Conservation (phyloP, 2,797 vertebrate species). For the Melanotaenia boesemani region DNA sequence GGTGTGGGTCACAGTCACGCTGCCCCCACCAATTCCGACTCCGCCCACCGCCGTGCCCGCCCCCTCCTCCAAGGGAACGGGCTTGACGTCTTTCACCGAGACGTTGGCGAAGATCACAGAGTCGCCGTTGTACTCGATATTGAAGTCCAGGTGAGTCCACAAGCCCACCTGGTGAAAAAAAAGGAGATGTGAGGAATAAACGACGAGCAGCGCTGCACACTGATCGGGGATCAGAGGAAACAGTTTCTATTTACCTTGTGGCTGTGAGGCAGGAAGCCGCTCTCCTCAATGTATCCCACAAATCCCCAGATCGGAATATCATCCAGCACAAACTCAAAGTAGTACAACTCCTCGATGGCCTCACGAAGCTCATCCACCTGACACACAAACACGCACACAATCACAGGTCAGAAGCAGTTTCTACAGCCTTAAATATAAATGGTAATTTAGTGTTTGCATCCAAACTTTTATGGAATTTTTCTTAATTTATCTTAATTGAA, state of each 20-base stretch:
- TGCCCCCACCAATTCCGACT: constrained; percentile 76
- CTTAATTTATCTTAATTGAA: no score
- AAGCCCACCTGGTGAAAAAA: constrained; percentile 83
- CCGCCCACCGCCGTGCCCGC: constrained; percentile 66
- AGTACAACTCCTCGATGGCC: constrained; percentile 93
- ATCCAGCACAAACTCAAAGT: constrained; percentile 94
- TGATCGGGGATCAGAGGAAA: not conserved
- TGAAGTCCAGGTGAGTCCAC: constrained; percentile 94
- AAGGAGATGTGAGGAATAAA: not conserved
- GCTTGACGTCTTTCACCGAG: constrained; percentile 91
- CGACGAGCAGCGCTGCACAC: not conserved
- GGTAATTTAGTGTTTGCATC: no score
- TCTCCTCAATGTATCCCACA: constrained; percentile 95
- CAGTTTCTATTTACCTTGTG: constrained; percentile 83
- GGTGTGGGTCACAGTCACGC: constrained; percentile 86
- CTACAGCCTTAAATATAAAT: no score
- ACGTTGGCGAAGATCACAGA: constrained; percentile 92
- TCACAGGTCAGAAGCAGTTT: no score
- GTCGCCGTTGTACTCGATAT: constrained; percentile 91
- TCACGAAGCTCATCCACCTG: constrained; percentile 91
- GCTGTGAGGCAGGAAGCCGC: constrained; percentile 92
- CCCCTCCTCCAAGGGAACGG: constrained; percentile 89
- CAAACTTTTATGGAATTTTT: no score
- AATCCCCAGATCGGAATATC: constrained; percentile 94
- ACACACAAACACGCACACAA: not conserved